Base-by-base conservation (phyloP, 2,888 invertebrate species). In the Seira musarum region DNA sequence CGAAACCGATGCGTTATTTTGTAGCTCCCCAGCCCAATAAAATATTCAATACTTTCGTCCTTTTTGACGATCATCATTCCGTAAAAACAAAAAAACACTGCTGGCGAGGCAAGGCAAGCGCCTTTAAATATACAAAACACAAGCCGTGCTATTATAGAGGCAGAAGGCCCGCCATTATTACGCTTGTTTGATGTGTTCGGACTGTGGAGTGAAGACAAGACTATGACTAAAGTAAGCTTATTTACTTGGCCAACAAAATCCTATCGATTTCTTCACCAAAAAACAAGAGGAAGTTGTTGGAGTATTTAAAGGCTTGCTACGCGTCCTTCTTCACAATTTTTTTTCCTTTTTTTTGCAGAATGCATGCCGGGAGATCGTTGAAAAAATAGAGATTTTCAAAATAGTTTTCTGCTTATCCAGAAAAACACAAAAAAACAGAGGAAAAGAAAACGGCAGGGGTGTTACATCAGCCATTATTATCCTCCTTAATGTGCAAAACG, bases 401-500 rank as follows among this genome's bases (percentile, higher is more conserved):
- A 5, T 40, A 40, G 40, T 40, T 40, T 13, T 13, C 40, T 8
- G 40, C 13, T 40, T 40, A 40, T 40, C 40, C 40, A 8, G 15
- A n/a, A 17, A 8, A 21, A 30, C 30, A 30, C 25, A 35, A 66
- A 25, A 35, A 40, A 30, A 25, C 10, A 17, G n/a, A 13, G 15
- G 60, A 22, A 8, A 57, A n/a, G 6, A 24, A 72, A 78, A 70
- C 70, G 69, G 70, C 77, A 57, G 70, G 64, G 35, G 21, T 25
- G 40, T 70, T 57, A 40, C 13, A 72, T 60, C 66, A 78, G 57
- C 71, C 71, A 71, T 78, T 78, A 78, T 78, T 78, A 67, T 78
- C 71, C 78, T 66, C 46, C 57, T 64, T 78, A 78, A 78, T 78
- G 78, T 78, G 78, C 78, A 78, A 78, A 78, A 78, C 67, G 78